phyloP scores from a whole-genome alignment of 2,888 invertebrate species.

The Loripinus fragilis region DNA sequence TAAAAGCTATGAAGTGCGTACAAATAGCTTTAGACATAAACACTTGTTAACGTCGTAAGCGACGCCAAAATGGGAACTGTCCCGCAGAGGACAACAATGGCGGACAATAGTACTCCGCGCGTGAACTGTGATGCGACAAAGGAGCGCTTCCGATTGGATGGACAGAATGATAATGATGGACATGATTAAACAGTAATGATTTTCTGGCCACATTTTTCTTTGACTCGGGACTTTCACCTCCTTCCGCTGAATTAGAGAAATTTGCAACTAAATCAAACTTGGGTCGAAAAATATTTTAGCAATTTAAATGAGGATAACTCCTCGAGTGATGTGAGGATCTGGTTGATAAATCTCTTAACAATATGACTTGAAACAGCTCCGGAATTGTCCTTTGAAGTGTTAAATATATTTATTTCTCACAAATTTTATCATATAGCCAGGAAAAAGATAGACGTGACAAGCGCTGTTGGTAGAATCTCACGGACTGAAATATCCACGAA shows the following conservation, averaged over 20 bases:
- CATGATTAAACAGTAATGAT: conserved; percentile 64
- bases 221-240: conserved; percentile 40
- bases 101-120: conserved; percentile 47
- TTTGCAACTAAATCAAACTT: conserved; percentile 32
- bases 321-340: neutral
- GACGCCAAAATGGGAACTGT: conserved; percentile 58
- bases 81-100: conserved; percentile 59
- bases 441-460: too few relatives aligned
- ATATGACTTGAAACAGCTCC: neutral
- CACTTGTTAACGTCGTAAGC: conserved; percentile 61
- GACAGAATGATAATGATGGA: conserved; percentile 56
- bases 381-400: too few relatives aligned
- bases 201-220: conserved; percentile 48
- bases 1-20: conserved; percentile 52
- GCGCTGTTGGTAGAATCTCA: too few relatives aligned
- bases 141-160: conserved; percentile 52
- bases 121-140: conserved; percentile 60
- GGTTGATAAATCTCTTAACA: neutral
- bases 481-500: too few relatives aligned
- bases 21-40: conserved; percentile 56
- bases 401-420: too few relatives aligned
- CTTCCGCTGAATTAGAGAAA: conserved; percentile 40
- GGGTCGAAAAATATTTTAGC: conserved; percentile 43
- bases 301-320: conserved; percentile 36
- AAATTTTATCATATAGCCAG: too few relatives aligned